Conservation (phyloP, 2,797 vertebrate species). For the Macropus fuliginosus region DNA sequence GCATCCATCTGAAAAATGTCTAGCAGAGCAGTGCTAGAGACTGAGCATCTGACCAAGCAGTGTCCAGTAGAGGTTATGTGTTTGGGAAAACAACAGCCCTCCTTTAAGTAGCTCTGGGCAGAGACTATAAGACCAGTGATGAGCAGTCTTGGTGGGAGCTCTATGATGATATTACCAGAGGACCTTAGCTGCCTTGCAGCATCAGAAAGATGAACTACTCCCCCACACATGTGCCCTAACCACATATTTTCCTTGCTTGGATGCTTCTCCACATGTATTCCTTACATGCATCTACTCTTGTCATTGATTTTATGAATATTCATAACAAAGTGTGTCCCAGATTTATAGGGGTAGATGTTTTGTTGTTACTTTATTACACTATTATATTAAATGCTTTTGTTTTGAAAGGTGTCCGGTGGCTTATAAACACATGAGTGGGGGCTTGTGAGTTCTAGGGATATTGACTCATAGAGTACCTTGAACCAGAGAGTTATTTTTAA, state of each 20-base stretch:
- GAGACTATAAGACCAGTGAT: neutral
- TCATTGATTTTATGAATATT: neutral
- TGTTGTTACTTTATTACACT: neutral
- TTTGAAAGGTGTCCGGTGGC: neutral
- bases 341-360: neutral
- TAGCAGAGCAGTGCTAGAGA: neutral
- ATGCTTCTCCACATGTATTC: neutral
- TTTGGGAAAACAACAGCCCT: neutral
- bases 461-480: neutral
- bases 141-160: neutral
- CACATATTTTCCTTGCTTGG: neutral
- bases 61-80: neutral
- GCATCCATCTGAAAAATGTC: neutral
- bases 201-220: neutral
- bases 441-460: neutral
- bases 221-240: neutral
- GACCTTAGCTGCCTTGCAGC: neutral
- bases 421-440: neutral
- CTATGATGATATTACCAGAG: neutral
- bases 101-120: neutral
- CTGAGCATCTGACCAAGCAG: neutral
- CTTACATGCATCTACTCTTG: neutral
- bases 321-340: neutral
- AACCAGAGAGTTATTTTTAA: neutral
- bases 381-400: neutral